phyloP scores from a whole-genome alignment of 2,797 vertebrate species.

The Anas capensis region DNA sequence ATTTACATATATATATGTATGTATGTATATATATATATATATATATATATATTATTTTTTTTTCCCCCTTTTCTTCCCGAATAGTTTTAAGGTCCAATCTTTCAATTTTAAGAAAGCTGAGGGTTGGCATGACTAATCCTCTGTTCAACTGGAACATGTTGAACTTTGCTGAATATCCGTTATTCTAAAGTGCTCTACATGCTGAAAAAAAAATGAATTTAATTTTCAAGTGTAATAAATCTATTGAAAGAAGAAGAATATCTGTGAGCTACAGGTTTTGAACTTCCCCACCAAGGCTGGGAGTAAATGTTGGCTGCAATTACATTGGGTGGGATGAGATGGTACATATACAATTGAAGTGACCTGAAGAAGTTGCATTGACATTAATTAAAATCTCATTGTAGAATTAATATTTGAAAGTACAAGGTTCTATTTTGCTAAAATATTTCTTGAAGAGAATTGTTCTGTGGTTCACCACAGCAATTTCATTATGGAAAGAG shows the following conservation, averaged over 20 bases:
- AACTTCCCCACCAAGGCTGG: not conserved
- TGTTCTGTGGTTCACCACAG: not conserved
- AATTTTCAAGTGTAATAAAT: not conserved
- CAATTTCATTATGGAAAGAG: not conserved
- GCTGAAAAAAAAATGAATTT: not conserved
- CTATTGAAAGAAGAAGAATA: not conserved
- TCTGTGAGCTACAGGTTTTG: not conserved
- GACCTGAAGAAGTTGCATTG: not conserved
- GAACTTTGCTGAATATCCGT: not conserved
- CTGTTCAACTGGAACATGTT: not conserved
- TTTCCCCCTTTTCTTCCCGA: accelerated
- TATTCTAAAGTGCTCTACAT: not conserved
- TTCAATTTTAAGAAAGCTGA: not conserved
- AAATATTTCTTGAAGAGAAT: not conserved
- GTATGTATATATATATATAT: no score
- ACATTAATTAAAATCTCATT: not conserved
- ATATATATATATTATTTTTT: no score
- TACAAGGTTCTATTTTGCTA: not conserved
- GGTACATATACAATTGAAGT: not conserved
- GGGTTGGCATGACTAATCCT: not conserved
- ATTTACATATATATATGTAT: no score
- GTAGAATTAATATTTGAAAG: not conserved
- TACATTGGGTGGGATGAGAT: not conserved
- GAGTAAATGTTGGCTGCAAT: not conserved
- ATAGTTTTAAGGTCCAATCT: not conserved